A percentile compares a stretch with the other conserved stretches of the same genome.
Evolutionary conservation across 2,797 vertebrate species (phyloP).

Genomic region (Taeniopygia guttata): DNA sequence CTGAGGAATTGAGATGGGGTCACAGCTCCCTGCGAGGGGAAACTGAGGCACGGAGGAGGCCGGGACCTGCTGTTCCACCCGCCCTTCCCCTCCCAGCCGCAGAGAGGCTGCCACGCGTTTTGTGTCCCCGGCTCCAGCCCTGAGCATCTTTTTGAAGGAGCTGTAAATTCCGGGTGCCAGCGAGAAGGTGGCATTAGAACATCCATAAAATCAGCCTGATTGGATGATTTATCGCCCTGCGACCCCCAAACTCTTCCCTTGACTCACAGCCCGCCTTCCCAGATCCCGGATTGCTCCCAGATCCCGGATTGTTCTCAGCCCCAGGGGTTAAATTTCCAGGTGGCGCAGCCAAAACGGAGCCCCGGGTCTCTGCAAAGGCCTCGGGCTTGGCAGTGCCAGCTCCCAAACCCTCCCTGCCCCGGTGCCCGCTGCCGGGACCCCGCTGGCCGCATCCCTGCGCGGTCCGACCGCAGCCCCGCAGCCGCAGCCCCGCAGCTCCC

Average conservation of each 20-base stretch:
- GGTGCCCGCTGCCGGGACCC: not conserved
- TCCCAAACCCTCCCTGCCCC: not conserved
- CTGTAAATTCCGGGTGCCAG: not conserved
- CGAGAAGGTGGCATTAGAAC: not conserved
- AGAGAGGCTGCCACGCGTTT: accelerated
- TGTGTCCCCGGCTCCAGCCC: not conserved
- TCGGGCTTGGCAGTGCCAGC: not conserved
- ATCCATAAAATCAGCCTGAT: accelerated
- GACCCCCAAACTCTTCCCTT: too few species aligned
- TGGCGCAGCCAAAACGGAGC: accelerated
- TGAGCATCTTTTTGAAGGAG: not conserved
- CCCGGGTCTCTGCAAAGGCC: not conserved
- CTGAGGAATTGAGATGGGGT: not conserved
- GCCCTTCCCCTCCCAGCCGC: not conserved
- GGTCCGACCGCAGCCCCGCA: not conserved
- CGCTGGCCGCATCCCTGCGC: not conserved
- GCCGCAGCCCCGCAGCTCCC: not conserved
- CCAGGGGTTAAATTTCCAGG: not conserved
- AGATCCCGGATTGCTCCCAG: accelerated
- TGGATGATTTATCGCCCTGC: not conserved
- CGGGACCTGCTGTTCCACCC: not conserved
- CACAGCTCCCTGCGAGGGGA: accelerated
- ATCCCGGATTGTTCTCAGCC: not conserved
- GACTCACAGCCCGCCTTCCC: not conserved
- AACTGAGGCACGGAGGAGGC: not conserved